Base-by-base conservation (phyloP, 53 echinoderm and acorn worm genomes). In the Mesocentrotus franciscanus region DNA sequence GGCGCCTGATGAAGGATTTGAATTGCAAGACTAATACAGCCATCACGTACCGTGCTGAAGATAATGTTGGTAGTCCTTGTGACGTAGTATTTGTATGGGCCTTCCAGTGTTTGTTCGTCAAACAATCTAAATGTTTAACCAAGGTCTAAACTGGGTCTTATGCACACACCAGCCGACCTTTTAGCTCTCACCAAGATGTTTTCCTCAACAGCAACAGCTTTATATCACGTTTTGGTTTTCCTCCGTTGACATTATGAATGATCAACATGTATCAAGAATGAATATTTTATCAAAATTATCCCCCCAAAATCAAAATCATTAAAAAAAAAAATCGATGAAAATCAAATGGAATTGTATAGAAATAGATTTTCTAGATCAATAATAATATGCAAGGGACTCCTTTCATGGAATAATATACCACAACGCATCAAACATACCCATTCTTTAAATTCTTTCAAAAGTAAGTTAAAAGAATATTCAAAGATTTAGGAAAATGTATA, bases 51-150 rank as follows among this genome's bases (percentile, higher is more conserved):
- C 7, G 39, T 75, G 75, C 39, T 5, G 16, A 7, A 39, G 36
- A 39, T 79, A 39, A 36, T 39, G 39, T 39, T 79, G 75, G 32
- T 79, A 32, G 79, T 39, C 79, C 79, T 79, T 36, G 79, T 79
- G 79, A 79, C 79, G 79, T 79, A 27, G n/a, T 75, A 75, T 75
- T 75, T 75, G 75, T 75, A 30, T 75, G 35, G 35, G 79, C 16
- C 14, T 79, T 35, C 17, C 4, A 35, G 79, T 36, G 39, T 79
- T 79, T 79, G 79, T 36, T 79, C 79, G 17, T 79, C 39, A 79
- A 79, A 79, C 79, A 79, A 39, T 36, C 32, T 79, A 35, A 39
- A 29, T 79, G 39, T 79, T 79, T 79, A 15, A 39, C 18, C 17
- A 79, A 39, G 79, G 79, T 36, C 79, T 79, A 16, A 36, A 17